Evolutionary conservation across 2,113 vertebrate species (phyloP).

Genomic region (Sigmodon hispidus): DNA sequence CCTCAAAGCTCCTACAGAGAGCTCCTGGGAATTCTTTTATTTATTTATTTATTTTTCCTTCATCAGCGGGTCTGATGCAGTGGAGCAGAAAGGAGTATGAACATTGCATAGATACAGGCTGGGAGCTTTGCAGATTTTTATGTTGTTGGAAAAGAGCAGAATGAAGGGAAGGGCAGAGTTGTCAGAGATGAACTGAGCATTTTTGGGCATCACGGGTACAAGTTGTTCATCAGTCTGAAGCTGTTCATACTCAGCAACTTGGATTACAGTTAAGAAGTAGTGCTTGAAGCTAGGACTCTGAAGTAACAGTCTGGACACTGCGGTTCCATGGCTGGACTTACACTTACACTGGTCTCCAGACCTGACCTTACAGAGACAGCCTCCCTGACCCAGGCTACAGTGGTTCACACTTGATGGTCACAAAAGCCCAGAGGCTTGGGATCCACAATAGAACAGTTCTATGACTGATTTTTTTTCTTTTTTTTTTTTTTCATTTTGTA

Average conservation of each 20-base stretch:
- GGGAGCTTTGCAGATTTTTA: conserved; percentile 79
- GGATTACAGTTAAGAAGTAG: conserved; percentile 72
- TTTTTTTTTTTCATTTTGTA: neutral
- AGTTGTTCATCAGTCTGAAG: neutral
- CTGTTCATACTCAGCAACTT: conserved; percentile 60
- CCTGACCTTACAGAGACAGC: neutral
- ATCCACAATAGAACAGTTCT: neutral
- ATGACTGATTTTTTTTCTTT: neutral
- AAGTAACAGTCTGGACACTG: neutral
- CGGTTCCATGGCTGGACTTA: neutral
- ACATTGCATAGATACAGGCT: conserved; percentile 67
- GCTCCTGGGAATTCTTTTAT: conserved; percentile 55
- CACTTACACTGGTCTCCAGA: neutral
- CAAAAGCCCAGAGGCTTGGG: neutral
- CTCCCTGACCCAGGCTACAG: neutral
- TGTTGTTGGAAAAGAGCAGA: conserved; percentile 43
- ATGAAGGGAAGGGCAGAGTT: conserved; percentile 56
- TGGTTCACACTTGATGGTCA: neutral
- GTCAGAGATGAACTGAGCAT: conserved; percentile 55
- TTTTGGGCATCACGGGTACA: conserved; percentile 38
- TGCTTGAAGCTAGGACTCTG: neutral
- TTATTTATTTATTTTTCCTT: neutral
- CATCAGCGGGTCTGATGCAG: conserved; percentile 54
- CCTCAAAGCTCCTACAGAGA: conserved; percentile 78
- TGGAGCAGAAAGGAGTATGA: conserved; percentile 65